These are phyloP conservation scores for Symphodus melops DNA, from an alignment of 2,113 vertebrate genomes.

Conservation along the genomic window DNA sequence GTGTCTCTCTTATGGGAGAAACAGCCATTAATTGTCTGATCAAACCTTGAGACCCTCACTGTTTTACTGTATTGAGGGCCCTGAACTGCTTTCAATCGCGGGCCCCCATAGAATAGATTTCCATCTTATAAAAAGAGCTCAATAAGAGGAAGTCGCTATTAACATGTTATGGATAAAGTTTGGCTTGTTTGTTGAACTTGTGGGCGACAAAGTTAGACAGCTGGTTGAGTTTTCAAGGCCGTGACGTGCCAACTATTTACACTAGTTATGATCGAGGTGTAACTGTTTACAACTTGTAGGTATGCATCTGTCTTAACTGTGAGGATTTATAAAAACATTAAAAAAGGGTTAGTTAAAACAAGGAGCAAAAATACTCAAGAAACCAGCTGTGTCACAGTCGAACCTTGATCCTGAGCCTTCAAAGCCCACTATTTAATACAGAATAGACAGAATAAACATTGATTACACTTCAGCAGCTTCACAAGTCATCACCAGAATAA, in stretches of 20 bases:
- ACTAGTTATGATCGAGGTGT: too few species aligned
- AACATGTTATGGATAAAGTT: slow-evolving; percentile 66
- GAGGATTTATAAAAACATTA: background rate
- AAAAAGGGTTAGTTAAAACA: background rate
- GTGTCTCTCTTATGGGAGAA: slow-evolving; percentile 74
- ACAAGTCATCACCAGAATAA: too few species aligned
- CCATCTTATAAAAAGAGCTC: slow-evolving; percentile 69
- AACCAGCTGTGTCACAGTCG: too few species aligned
- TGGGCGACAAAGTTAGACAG: slow-evolving; percentile 21
- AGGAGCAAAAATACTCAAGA: too few species aligned
- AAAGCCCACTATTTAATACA: too few species aligned
- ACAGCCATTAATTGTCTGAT: slow-evolving; percentile 76
- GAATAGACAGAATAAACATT: too few species aligned
- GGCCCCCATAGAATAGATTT: slow-evolving; percentile 71
- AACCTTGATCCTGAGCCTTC: too few species aligned
- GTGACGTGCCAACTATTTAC: background rate
- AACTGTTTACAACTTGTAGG: background rate
- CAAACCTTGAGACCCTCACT: slow-evolving; percentile 76
- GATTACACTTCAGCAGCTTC: too few species aligned
- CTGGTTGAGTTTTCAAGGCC: slow-evolving; percentile 33
- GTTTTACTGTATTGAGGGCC: slow-evolving; percentile 73
- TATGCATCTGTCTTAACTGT: background rate
- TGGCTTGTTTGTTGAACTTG: slow-evolving; percentile 56
- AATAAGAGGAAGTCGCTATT: slow-evolving; percentile 42
- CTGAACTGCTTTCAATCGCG: slow-evolving; percentile 69